Conservation (phyloP, 2,113 vertebrate species). For the Lophotis ruficrista region DNA sequence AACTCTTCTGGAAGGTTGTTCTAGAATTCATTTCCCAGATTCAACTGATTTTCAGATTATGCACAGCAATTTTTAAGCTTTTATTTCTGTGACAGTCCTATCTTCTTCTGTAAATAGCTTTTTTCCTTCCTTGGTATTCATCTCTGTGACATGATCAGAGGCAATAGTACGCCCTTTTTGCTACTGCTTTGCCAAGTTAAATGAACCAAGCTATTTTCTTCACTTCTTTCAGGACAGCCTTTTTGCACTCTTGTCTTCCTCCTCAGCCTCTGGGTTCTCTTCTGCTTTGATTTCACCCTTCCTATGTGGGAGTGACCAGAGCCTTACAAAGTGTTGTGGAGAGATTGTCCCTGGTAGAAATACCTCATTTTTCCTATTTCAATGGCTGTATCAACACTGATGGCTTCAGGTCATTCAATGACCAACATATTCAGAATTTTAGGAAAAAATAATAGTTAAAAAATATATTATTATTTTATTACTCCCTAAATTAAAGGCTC, state of each 20-base stretch:
- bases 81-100: background rate
- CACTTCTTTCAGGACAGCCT: background rate
- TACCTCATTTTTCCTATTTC: background rate
- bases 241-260: background rate
- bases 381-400: background rate
- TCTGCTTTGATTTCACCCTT: background rate
- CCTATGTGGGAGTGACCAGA: rapidly evolving
- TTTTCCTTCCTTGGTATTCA: background rate
- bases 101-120: rapidly evolving
- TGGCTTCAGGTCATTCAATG: background rate
- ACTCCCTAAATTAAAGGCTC: background rate
- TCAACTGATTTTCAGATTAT: background rate
- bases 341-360: background rate
- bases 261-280: background rate
- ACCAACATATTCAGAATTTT: background rate
- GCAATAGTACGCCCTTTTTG: background rate
- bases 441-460: background rate
- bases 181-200: background rate
- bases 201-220: background rate
- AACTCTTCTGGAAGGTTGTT: background rate
- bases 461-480: background rate
- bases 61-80: background rate
- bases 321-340: background rate
- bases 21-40: background rate
- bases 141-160: background rate